Evolutionary conservation across 2,797 vertebrate species (phyloP), one percentile per base, ranked within the genome.

Genomic region (Manis javanica): DNA sequence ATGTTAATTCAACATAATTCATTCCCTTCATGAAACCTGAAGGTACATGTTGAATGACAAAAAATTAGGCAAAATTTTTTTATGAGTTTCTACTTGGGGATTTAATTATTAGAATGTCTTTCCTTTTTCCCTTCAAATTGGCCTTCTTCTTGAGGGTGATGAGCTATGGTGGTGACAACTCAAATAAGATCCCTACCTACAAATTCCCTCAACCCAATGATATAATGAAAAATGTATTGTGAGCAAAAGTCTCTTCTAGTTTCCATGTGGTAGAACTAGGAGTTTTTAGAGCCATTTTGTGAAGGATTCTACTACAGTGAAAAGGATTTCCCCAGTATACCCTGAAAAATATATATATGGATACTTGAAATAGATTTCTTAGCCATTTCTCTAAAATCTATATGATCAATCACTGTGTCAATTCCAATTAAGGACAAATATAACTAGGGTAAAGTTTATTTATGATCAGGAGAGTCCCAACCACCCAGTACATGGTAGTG

Each of bases 381-480:
- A 63, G 64, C 75, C 12, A 91, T 93, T 91, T 91, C 53, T 77
- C 31, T 90, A 77, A 77, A 81, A 19, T 89, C 46, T 63, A 1
- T 66, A 68, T 83, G 55, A 66, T 86, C 61, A 75, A 39, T 29
- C 66, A 55, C 14, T 24, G 31, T 88, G n/a, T 83, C 37, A 71
- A 87, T 61, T 86, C 16, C 26, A 89, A 53, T 46, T 71, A 85
- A 85, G 57, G 49, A 87, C 51, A 92, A 74, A 94, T 34, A 12
- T 51, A 61, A 93, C 46, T 71, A 77, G 74, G 26, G 23, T 75
- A 88, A 78, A 83, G 29, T 85, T 61, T 78, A 68, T 87, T 91
- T 93, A 88, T 71, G 18, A 89, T 39, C 49, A 77, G 77, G 1
- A 77, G 61, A 77, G 8, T 2, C 13, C 26, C 42, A 78, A 29